A percentile compares a stretch with the other conserved stretches of the same genome.
Evolutionary conservation across 2,797 vertebrate genomes (phyloP).

Genomic region (Pseudotriccus pelzelni): DNA sequence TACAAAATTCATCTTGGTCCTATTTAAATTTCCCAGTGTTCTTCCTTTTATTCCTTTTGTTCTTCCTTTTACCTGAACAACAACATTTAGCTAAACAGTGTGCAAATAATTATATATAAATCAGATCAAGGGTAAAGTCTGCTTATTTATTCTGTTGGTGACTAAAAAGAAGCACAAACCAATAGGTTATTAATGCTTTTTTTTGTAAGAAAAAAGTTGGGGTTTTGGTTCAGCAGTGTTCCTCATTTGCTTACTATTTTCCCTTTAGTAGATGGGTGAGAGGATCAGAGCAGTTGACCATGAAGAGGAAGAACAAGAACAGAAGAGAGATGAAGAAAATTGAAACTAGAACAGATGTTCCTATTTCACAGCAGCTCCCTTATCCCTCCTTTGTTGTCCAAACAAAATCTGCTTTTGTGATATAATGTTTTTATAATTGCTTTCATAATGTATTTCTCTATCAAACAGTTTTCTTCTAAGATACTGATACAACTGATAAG

Average conservation of each 20-base stretch:
- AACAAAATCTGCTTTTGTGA: background rate
- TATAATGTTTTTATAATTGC: background rate
- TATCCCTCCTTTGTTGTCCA: background rate
- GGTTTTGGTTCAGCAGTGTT: background rate
- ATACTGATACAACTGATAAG: background rate
- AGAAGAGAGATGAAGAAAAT: background rate
- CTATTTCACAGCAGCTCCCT: background rate
- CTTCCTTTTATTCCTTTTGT: background rate
- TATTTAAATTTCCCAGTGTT: background rate
- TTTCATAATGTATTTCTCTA: background rate
- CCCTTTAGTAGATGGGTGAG: background rate
- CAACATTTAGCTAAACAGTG: background rate
- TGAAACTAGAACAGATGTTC: background rate
- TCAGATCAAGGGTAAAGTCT: background rate
- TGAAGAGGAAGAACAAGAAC: background rate
- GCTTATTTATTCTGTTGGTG: background rate
- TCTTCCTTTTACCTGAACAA: background rate
- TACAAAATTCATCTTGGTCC: background rate
- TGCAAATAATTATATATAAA: background rate
- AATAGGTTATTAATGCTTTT: background rate
- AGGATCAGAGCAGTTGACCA: background rate
- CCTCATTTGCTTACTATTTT: background rate
- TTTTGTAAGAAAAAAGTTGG: background rate
- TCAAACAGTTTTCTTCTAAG: background rate
- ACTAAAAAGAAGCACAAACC: background rate